Evolutionary conservation across 1,140 invertebrate species (phyloP), one percentile per base, ranked within the genome.

Genomic region (Pachyrhynchus sulphureomaculatus): DNA sequence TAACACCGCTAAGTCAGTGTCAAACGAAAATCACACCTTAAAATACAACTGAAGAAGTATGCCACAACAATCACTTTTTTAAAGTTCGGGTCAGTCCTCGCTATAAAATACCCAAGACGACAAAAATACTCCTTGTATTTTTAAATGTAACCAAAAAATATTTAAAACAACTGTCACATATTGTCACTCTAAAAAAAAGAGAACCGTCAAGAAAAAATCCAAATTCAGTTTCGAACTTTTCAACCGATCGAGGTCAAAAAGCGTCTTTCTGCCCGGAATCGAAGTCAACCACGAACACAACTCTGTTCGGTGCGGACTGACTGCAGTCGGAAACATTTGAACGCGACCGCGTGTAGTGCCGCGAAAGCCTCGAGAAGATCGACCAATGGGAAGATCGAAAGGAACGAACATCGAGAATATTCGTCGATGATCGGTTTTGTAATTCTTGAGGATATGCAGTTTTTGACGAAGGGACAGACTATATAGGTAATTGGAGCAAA

Each of bases 331-430:
- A 33, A 56, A 45, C 39, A 54, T 45, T 47, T 47, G 54, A 56
- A 41, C n/a, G 18, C 26, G 41, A 56, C 39, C 54, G 54, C 41
- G 41, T 47, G 42, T 12, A 32, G 24, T 47, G 54, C 54, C 54
- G 54, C 54, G 54, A 56, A 56, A 56, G 54, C 54, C 24, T 47
- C 41, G 23, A 18, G 15, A 17, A 4, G 3, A 20, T 17, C 29
- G 23, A 20, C 54, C 54, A 56, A 56, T 56, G 5, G 20, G n/a
- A 47, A 17, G 10, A 29, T 41, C 39, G 54, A 56, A 56, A 56
- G 54, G 42, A 45, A 32, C 23, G 29, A n/a, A n/a, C 13, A 8
- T 44, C 51, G 51, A 6, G 4, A 4, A n/a, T 21, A 2, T 32
- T 45, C 54, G 54, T 26, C 8, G 18, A 18, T n/a, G 3, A 13